phyloP scores from a whole-genome alignment of 2,888 invertebrate genomes.

The Scaptomyza parva region DNA sequence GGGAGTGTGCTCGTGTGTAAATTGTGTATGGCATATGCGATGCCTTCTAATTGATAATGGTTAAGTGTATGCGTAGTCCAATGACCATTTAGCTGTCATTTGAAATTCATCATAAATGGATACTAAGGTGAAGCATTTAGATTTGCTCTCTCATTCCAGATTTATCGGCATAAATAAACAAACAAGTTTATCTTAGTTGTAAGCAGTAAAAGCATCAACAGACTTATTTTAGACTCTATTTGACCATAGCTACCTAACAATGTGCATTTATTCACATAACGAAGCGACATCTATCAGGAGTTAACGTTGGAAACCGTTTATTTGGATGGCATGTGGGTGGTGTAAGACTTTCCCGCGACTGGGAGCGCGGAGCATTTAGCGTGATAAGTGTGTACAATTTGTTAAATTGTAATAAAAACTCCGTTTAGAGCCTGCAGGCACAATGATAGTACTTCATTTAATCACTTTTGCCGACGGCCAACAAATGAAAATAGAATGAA shows the following conservation, averaged over 20 bases:
- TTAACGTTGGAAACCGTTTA: constrained; percentile 1
- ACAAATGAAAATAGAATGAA: constrained; percentile 22
- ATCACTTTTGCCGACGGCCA: constrained; percentile 63
- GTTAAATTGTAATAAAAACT: constrained; percentile 56
- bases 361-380: constrained; percentile 44
- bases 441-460: constrained; percentile 62
- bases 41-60: constrained; percentile 71
- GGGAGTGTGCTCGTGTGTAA: no score
- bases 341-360: constrained; percentile 16
- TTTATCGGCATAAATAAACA: constrained; percentile 60
- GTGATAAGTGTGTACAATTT: constrained; percentile 63
- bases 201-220: constrained; percentile 42
- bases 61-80: constrained; percentile 31
- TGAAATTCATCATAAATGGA: constrained; percentile 67
- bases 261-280: constrained; percentile 66
- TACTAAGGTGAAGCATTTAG: constrained; percentile 12
- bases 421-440: constrained; percentile 28
- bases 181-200: constrained; percentile 54
- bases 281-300: constrained; percentile 61
- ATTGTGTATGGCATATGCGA: constrained; percentile 25
- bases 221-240: constrained; percentile 20
- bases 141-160: constrained; percentile 29
- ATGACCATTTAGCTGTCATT: constrained; percentile 59
- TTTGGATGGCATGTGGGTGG: constrained; percentile 11
- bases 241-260: constrained; percentile 38